Conservation (phyloP, 2,797 vertebrate species). For the Martes flavigula region DNA sequence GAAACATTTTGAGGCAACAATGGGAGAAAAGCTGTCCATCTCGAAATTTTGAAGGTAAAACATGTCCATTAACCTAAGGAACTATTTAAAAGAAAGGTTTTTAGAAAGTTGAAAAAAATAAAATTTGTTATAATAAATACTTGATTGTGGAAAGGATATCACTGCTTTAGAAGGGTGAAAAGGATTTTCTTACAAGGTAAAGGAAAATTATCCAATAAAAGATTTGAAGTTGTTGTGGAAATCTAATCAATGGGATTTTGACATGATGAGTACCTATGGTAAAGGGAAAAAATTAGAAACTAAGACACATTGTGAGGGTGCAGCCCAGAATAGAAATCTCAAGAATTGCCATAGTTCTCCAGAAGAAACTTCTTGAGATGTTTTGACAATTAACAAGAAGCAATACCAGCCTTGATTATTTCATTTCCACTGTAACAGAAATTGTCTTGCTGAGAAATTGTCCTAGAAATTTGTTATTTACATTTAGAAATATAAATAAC, state of each 20-base stretch:
- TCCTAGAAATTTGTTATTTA: constrained; percentile 58
- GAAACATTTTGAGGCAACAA: neutral
- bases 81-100: neutral
- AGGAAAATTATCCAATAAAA: neutral
- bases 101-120: neutral
- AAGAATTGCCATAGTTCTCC: neutral
- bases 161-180: neutral
- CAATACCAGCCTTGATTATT: neutral
- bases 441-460: constrained; percentile 45
- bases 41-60: neutral
- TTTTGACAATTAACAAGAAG: constrained; percentile 37
- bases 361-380: constrained; percentile 38
- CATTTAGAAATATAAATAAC: constrained; percentile 64
- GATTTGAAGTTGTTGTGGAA: neutral
- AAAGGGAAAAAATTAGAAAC: neutral
- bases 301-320: neutral
- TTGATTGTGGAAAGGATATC: constrained; percentile 2
- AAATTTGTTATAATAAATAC: neutral
- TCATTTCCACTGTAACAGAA: constrained; percentile 43
- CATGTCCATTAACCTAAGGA: neutral
- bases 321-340: neutral
- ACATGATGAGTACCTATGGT: neutral
- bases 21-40: neutral
- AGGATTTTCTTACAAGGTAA: neutral
- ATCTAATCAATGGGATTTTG: neutral